Percentiles rank a stretch among this genome's conserved stretches.
These are phyloP conservation scores for Bombus breviceps DNA, from an alignment of 1,140 invertebrate genomes.

Conservation along the genomic window DNA sequence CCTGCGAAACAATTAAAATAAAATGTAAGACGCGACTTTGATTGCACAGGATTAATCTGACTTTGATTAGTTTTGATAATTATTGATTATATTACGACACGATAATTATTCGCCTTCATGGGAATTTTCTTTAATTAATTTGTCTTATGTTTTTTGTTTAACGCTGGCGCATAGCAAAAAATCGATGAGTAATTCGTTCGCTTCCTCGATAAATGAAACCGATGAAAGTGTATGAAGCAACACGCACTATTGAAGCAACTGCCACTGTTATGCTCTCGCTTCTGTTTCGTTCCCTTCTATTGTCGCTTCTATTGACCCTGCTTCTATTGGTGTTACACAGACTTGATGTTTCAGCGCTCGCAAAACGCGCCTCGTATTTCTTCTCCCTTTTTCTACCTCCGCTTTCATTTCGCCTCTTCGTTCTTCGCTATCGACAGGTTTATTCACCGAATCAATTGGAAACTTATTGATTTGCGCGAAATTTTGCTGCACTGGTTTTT, in stretches of 20 bases:
- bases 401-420: not conserved
- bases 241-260: slow-evolving; percentile 13
- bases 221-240: not conserved
- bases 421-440: not conserved
- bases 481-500: too few species aligned
- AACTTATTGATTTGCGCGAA: not conserved
- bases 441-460: not conserved
- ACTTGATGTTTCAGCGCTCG: slow-evolving; percentile 41
- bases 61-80: not conserved
- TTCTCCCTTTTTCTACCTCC: not conserved
- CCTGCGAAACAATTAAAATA: not conserved
- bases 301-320: slow-evolving; percentile 31
- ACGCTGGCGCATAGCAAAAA: not conserved
- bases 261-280: slow-evolving; percentile 22
- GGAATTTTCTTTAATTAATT: not conserved
- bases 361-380: slow-evolving; percentile 24
- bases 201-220: slow-evolving; percentile 11
- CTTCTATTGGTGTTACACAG: slow-evolving; percentile 43
- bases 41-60: not conserved
- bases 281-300: slow-evolving; percentile 55
- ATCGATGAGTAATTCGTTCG: slow-evolving; percentile 3
- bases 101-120: not conserved
- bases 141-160: not conserved
- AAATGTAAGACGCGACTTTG: not conserved
- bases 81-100: not conserved